Evolutionary conservation across 2,113 vertebrate genomes (phyloP), one percentile per base, ranked within the genome.

Genomic region (Setophaga petechia): DNA sequence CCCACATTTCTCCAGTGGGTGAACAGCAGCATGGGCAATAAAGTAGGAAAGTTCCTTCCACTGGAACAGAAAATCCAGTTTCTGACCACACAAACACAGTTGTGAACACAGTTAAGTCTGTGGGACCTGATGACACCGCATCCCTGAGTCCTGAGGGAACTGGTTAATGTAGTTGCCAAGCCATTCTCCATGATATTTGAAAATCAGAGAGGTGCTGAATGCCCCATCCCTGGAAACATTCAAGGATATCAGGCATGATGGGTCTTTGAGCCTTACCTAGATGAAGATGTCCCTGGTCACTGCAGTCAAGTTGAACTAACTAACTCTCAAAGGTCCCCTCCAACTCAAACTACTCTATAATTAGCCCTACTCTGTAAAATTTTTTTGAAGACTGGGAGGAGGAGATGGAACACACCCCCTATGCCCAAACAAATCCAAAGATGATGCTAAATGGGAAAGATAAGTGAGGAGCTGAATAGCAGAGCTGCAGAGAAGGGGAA

Each of bases 81-180:
- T 12, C 0, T 15, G 24, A 51, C 8, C 57, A 66, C 6, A 35
- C 0, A 0, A 59, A 44, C 35, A 23, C 3, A 15, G 61, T 4
- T 47, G 15, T 27, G 17, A 84, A 55, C 24, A 22, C 21, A 55
- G 2, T 7, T 24, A 44, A 55, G 18, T 30, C 41, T 19, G 19
- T 12, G 10, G 10, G 24, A 66, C 12, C 17, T 54, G 25, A n/a
- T 2, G 11, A 27, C 6, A 33, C 6, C 6, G 2, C 17, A 47
- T 11, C 4, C 7, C 17, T 21, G 46, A 59, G 10, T 79, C 16
- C 20, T 58, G 18, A 35, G 12, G 37, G 24, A 63, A 51, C 4
- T 51, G 28, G 20, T 20, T 44, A 17, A 63, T 12, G 10, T 5
- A 39, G 9, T 9, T 62, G 10, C 11, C n/a, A 59, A 73, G 5